Evolutionary conservation across 2,113 vertebrate species (phyloP).

Genomic region (Epinephelus cyanopodus): DNA sequence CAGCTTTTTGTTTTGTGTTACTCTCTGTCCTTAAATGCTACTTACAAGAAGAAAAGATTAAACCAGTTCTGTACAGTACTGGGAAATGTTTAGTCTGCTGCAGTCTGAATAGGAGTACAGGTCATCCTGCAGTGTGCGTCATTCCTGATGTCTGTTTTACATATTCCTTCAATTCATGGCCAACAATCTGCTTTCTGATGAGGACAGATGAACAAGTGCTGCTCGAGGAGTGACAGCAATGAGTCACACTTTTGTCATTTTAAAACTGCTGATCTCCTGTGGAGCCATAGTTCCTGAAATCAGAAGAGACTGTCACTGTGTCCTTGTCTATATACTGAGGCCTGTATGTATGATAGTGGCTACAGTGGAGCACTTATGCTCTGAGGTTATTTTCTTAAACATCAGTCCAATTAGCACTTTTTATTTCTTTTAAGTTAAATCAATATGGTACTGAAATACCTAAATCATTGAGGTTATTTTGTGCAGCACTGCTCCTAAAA

Average conservation of each 20-base stretch:
- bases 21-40: not conserved
- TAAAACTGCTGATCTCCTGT: not conserved
- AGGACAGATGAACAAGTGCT: not conserved
- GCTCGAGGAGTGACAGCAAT: not conserved
- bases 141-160: slow-evolving; percentile 11
- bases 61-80: slow-evolving; percentile 2
- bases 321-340: not conserved
- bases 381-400: not conserved
- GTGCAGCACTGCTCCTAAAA: no score
- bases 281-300: not conserved
- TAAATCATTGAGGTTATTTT: slow-evolving; percentile 30
- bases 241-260: not conserved
- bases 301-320: not conserved
- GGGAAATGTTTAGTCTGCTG: slow-evolving; percentile 27
- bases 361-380: no score
- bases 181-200: not conserved
- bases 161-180: not conserved
- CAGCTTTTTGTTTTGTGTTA: not conserved
- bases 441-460: slow-evolving; percentile 31
- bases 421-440: not conserved
- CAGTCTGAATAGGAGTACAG: slow-evolving; percentile 14
- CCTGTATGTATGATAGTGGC: not conserved
- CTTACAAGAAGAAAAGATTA: not conserved
- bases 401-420: not conserved
- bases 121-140: not conserved